These are phyloP conservation scores for Hylaeus volcanicus DNA, from an alignment of 1,140 invertebrate genomes.

Conservation along the genomic window DNA sequence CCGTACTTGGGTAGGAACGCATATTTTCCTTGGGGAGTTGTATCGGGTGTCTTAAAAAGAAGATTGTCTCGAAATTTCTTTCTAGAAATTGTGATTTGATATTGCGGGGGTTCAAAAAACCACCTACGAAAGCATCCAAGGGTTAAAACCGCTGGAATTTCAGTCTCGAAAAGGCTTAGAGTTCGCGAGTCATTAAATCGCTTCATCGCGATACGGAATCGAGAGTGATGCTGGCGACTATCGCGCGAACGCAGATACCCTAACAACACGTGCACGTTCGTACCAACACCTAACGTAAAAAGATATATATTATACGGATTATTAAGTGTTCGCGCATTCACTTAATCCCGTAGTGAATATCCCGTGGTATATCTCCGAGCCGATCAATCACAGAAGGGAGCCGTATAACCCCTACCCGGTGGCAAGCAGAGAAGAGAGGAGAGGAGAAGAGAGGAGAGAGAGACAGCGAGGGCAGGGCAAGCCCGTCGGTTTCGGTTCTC, in stretches of 20 bases:
- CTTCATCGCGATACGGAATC: neutral
- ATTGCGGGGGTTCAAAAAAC: no score
- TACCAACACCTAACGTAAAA: constrained; percentile 29
- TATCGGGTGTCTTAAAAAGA: neutral
- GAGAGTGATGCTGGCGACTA: neutral
- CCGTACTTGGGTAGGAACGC: constrained; percentile 30
- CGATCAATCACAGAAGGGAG: constrained; percentile 76
- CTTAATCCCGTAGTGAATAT: constrained; percentile 80
- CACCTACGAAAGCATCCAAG: neutral
- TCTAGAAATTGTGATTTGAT: no score
- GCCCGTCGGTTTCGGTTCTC: constrained; percentile 58
- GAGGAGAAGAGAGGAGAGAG: neutral
- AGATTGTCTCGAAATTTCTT: no score
- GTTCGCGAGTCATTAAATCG: neutral
- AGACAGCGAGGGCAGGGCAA: constrained; percentile 19
- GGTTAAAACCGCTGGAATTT: neutral
- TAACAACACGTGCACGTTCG: neutral
- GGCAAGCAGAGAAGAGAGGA: neutral
- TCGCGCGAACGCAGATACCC: neutral
- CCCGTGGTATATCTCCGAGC: constrained; percentile 75
- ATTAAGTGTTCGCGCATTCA: constrained; percentile 79
- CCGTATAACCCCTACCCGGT: constrained; percentile 38
- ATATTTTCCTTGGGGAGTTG: constrained; percentile 41
- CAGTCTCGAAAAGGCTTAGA: neutral
- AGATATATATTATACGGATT: constrained; percentile 67